Evolutionary conservation across 2,797 vertebrate species (phyloP).

Genomic region (Heteromormyrus szaboi): DNA sequence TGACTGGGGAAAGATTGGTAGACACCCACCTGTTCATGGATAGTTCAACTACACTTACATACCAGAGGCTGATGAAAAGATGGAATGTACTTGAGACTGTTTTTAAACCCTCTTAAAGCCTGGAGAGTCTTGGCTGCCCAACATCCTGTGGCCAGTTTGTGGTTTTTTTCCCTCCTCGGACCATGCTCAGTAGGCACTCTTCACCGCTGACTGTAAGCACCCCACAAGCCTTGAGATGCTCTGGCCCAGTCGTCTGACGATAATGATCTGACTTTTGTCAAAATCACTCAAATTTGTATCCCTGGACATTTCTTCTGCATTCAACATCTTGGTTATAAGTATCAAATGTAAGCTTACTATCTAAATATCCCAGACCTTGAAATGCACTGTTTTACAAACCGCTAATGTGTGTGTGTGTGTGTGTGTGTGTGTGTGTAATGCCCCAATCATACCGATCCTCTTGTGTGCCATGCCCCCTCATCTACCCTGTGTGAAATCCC

Average conservation of each 20-base stretch:
- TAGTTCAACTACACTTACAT: background rate
- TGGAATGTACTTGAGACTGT: background rate
- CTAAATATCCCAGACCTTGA: background rate
- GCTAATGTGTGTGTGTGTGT: background rate
- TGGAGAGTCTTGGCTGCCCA: background rate
- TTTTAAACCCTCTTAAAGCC: no score
- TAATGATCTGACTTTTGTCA: background rate
- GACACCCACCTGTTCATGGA: background rate
- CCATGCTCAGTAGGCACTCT: background rate
- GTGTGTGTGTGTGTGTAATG: background rate
- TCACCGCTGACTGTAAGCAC: background rate
- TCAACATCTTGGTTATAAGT: background rate
- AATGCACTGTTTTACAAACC: background rate
- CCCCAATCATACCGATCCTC: no score
- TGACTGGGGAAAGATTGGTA: background rate
- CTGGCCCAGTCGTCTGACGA: background rate
- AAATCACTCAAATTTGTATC: background rate
- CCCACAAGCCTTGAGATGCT: background rate
- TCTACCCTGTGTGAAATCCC: no score
- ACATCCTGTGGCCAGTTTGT: background rate
- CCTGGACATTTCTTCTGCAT: background rate
- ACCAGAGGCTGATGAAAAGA: background rate
- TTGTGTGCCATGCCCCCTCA: no score
- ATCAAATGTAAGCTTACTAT: background rate
- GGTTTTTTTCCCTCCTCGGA: background rate